These are phyloP conservation scores for Gymnosoma rotundatum DNA, from an alignment of 2,888 invertebrate species.

Conservation along the genomic window DNA sequence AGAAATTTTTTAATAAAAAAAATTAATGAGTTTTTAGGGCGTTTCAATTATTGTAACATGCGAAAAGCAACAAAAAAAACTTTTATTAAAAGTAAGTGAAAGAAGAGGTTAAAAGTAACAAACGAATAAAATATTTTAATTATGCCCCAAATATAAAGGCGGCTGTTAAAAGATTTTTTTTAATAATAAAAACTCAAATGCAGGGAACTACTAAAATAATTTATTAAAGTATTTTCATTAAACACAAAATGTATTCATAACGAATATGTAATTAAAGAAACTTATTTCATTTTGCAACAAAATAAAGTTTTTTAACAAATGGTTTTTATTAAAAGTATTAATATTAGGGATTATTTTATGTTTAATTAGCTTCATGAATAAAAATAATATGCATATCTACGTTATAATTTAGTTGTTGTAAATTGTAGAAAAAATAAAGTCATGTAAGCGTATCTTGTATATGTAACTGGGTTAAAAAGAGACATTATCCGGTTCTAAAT, in stretches of 20 bases:
- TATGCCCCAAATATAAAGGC: slow-evolving; percentile 25
- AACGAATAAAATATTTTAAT: slow-evolving; percentile 55
- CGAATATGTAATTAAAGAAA: slow-evolving; percentile 8
- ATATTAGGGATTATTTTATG: neutral
- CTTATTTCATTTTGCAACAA: slow-evolving; percentile 15
- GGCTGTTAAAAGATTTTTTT: slow-evolving; percentile 11
- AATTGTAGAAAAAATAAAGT: too few relatives aligned
- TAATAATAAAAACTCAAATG: slow-evolving; percentile 31
- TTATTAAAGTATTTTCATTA: slow-evolving; percentile 27
- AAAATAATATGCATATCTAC: too few relatives aligned
- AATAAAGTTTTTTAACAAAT: neutral
- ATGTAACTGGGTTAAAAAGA: too few relatives aligned
- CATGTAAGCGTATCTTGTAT: too few relatives aligned
- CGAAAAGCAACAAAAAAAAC: slow-evolving; percentile 11
- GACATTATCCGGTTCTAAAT: too few relatives aligned
- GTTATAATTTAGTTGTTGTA: too few relatives aligned
- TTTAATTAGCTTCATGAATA: too few relatives aligned
- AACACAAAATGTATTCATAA: neutral
- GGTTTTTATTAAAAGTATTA: slow-evolving; percentile 1
- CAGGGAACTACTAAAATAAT: slow-evolving; percentile 1
- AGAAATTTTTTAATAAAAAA: slow-evolving; percentile 48
- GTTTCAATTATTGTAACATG: neutral
- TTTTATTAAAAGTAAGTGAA: slow-evolving; percentile 1
- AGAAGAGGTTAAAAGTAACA: slow-evolving; percentile 45
- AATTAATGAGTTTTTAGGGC: slow-evolving; percentile 52